A percentile compares a stretch with the other conserved stretches of the same genome.
Evolutionary conservation across 2,113 vertebrate genomes (phyloP).

Genomic region (Corythoichthys intestinalis): DNA sequence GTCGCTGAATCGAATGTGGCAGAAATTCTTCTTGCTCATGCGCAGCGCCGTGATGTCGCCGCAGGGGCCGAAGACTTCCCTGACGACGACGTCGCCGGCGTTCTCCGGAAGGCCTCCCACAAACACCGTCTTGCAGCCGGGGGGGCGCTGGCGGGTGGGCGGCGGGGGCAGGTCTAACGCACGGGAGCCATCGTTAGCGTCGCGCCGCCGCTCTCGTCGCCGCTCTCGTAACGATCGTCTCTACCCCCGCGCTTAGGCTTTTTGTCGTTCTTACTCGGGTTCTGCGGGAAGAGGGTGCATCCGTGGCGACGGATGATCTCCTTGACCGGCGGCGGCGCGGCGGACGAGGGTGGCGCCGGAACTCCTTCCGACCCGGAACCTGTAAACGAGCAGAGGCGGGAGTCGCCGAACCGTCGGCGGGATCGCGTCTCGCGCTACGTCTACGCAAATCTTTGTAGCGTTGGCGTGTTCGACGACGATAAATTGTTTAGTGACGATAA

Average conservation of each 20-base stretch:
- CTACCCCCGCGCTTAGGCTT: too few relatives aligned
- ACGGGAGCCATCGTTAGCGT: too few relatives aligned
- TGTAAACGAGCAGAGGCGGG: too few relatives aligned
- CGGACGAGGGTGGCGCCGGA: slow-evolving; percentile 54
- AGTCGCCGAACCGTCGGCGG: too few relatives aligned
- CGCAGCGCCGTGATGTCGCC: slow-evolving; percentile 90
- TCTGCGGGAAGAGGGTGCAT: slow-evolving; percentile 94
- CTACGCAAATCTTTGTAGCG: too few relatives aligned
- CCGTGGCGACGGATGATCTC: slow-evolving; percentile 96
- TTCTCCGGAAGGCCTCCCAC: slow-evolving; percentile 92
- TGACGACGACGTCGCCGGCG: slow-evolving; percentile 83
- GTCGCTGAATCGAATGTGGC: slow-evolving; percentile 89
- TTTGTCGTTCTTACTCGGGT: slow-evolving; percentile 83
- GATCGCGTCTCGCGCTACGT: too few relatives aligned
- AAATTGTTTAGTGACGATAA: too few relatives aligned
- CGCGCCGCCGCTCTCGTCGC: too few relatives aligned
- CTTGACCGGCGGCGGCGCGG: slow-evolving; percentile 81
- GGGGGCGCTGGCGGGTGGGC: slow-evolving; percentile 86
- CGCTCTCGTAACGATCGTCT: too few relatives aligned
- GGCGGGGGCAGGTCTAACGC: slow-evolving; percentile 85
- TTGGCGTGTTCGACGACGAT: too few relatives aligned
- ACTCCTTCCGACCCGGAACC: too few relatives aligned
- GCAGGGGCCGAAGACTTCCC: slow-evolving; percentile 89
- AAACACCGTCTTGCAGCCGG: slow-evolving; percentile 93
- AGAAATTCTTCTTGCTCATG: slow-evolving; percentile 96